Evolutionary conservation across 2,888 invertebrate genomes (phyloP).

Genomic region (Dasypolia templi): DNA sequence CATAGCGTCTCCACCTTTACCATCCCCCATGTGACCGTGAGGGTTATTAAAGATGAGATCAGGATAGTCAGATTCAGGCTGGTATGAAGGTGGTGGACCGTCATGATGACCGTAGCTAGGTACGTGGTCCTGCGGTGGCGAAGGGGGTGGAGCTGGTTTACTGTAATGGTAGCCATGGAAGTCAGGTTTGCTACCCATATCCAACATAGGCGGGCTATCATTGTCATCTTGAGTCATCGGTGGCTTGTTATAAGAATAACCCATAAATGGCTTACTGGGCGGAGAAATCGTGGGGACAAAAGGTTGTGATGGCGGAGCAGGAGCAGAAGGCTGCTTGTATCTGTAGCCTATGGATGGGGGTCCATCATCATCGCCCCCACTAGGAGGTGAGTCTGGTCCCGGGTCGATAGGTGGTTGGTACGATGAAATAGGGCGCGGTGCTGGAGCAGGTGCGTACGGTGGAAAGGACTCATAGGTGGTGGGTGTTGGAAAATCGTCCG

Average conservation of each 20-base stretch:
- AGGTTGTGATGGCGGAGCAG: constrained; percentile 49
- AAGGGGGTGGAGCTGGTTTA: constrained; percentile 77
- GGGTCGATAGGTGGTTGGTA: constrained; percentile 73
- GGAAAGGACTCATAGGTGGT: constrained; percentile 85
- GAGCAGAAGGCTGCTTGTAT: constrained; percentile 79
- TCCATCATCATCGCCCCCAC: constrained; percentile 66
- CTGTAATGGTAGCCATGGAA: constrained; percentile 80
- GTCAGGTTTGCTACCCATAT: constrained; percentile 74
- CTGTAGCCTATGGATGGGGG: constrained; percentile 78
- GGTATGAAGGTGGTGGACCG: constrained; percentile 62
- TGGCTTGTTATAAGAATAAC: constrained; percentile 85
- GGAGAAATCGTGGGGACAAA: constrained; percentile 72
- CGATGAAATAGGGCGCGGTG: constrained; percentile 64
- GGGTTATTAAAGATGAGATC: constrained; percentile 82
- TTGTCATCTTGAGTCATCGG: constrained; percentile 69
- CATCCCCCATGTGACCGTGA: constrained; percentile 70
- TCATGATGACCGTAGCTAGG: constrained; percentile 77
- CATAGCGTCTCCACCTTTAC: constrained; percentile 73
- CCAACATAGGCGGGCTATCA: constrained; percentile 67
- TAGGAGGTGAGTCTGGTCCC: constrained; percentile 64
- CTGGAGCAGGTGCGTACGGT: constrained; percentile 78
- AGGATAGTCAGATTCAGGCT: constrained; percentile 79
- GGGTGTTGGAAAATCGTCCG: constrained; percentile 81
- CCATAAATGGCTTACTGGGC: constrained; percentile 76
- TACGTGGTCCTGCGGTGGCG: constrained; percentile 66